Percentiles rank a stretch among this genome's conserved stretches.
phyloP scores from a whole-genome alignment of 2,888 invertebrate genomes.

The Lycophotia porphyrea region DNA sequence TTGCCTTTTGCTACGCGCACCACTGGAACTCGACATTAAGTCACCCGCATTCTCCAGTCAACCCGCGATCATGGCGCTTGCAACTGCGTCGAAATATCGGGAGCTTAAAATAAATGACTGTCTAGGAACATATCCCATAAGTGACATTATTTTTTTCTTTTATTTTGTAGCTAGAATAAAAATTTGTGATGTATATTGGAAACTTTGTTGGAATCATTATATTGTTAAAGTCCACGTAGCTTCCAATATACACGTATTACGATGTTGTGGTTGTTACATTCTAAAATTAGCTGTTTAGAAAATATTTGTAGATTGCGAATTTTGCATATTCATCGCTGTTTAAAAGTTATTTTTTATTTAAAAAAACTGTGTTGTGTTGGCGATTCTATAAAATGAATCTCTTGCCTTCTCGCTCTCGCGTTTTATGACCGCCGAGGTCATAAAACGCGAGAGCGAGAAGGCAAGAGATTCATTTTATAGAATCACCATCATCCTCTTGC shows the following conservation, averaged over 20 bases:
- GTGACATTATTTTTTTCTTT: no score
- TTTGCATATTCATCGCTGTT: not conserved
- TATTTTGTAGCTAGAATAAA: not conserved
- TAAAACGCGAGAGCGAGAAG: not conserved
- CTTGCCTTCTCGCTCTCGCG: no score
- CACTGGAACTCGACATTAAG: no score
- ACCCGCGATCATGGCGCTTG: no score
- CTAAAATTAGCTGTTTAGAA: not conserved
- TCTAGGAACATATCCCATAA: no score
- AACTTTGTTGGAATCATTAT: constrained; percentile 34
- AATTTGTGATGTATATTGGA: constrained; percentile 1
- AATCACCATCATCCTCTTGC: not conserved
- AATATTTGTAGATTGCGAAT: not conserved
- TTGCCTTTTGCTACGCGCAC: no score
- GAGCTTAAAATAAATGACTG: no score
- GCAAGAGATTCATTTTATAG: not conserved
- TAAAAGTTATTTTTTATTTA: not conserved
- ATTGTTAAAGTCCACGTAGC: constrained; percentile 24
- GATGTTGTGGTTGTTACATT: constrained; percentile 26
- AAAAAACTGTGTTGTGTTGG: not conserved
- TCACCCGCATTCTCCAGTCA: no score
- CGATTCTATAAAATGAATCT: no score
- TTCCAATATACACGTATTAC: constrained; percentile 13
- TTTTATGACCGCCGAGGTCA: no score
- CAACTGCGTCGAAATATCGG: no score